phyloP scores from a whole-genome alignment of 37 sponge, comb jelly and placozoan species.

The Haliclona indistincta region DNA sequence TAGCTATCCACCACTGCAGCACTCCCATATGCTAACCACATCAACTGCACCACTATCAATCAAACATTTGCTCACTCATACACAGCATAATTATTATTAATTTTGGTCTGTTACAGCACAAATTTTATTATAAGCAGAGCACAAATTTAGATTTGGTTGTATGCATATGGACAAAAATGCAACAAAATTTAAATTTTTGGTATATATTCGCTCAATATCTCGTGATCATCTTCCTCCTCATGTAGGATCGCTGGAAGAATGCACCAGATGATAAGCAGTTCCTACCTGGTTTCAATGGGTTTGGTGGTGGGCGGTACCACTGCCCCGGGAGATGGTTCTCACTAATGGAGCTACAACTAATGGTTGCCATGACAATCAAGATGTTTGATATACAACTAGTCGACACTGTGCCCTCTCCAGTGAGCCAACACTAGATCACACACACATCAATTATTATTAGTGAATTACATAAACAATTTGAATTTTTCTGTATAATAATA shows the following conservation, averaged over 20 bases:
- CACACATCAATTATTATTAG: too few relatives aligned
- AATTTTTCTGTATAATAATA: too few relatives aligned
- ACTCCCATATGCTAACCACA: too few relatives aligned
- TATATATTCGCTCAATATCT: neutral
- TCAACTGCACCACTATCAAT: too few relatives aligned
- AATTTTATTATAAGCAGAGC: too few relatives aligned
- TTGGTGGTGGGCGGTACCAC: constrained; percentile 61
- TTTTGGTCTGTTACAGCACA: neutral
- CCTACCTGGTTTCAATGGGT: constrained; percentile 58
- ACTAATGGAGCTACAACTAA: constrained; percentile 58
- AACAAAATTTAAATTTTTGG: neutral
- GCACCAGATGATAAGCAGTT: constrained; percentile 40
- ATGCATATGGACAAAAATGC: constrained; percentile 37
- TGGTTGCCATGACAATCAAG: constrained; percentile 30
- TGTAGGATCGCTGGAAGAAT: constrained; percentile 18
- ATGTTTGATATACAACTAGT: constrained; percentile 32
- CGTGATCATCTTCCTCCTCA: neutral
- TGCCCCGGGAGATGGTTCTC: constrained; percentile 72
- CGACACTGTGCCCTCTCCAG: constrained; percentile 39
- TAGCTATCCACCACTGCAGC: too few relatives aligned
- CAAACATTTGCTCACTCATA: too few relatives aligned
- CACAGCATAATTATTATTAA: neutral
- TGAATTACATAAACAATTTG: too few relatives aligned
- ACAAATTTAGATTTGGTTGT: too few relatives aligned
- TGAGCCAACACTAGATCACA: constrained; percentile 11